phyloP scores from a whole-genome alignment of 2,888 invertebrate species.

The Lamproptera curius region DNA sequence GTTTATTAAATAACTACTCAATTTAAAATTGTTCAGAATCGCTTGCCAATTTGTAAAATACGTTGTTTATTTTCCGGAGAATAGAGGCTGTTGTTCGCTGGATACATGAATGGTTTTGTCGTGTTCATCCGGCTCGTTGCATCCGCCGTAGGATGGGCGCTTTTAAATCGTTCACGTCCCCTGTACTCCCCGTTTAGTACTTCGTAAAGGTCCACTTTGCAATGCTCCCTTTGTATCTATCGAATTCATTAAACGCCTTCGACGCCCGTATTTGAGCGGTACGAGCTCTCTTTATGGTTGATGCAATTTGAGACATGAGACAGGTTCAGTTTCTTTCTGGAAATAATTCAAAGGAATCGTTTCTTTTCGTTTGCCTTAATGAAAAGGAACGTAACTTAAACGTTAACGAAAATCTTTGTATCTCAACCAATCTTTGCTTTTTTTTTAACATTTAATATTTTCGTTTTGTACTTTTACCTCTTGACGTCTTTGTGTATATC shows the following conservation, averaged over 20 bases:
- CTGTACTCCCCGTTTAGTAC: constrained; percentile 20
- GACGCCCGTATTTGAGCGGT: constrained; percentile 6
- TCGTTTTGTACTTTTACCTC: background rate
- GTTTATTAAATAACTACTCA: no score
- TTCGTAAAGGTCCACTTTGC: constrained; percentile 28
- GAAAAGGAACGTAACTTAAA: no score
- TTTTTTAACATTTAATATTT: background rate
- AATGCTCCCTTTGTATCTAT: constrained; percentile 26
- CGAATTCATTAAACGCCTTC: constrained; percentile 31
- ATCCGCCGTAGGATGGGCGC: constrained; percentile 35
- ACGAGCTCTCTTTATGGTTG: background rate
- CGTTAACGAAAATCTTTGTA: no score
- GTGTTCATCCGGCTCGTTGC: constrained; percentile 56
- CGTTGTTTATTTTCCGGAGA: no score
- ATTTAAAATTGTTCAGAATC: no score
- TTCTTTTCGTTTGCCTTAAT: no score
- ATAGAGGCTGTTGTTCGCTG: no score
- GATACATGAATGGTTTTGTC: constrained; percentile 43
- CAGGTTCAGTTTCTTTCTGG: background rate
- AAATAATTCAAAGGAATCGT: no score
- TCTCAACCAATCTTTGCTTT: background rate
- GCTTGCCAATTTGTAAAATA: no score
- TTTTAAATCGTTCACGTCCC: constrained; percentile 55
- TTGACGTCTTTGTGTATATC: no score
- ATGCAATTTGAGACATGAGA: background rate